A percentile compares a stretch with the other conserved stretches of the same genome.
These are phyloP conservation scores for Agrotis exclamationis DNA, from an alignment of 2,888 invertebrate genomes.

Conservation along the genomic window DNA sequence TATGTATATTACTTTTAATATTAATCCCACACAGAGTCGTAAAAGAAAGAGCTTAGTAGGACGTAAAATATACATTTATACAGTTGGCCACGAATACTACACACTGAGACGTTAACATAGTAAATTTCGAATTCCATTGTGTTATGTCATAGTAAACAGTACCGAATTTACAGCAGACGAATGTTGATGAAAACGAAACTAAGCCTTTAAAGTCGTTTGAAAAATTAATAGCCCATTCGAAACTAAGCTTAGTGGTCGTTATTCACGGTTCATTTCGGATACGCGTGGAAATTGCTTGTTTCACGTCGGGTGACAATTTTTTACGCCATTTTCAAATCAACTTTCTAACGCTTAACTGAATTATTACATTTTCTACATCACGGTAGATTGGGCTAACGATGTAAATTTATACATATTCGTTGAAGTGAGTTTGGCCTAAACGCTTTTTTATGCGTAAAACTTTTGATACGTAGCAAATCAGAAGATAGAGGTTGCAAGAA, in stretches of 20 bases:
- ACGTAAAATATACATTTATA: conserved; percentile 29
- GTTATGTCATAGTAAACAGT: conserved; percentile 26
- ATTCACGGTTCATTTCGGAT: conserved; percentile 67
- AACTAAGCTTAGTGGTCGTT: conserved; percentile 61
- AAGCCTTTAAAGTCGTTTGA: conserved; percentile 50
- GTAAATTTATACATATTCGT: conserved; percentile 5
- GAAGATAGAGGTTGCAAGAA: conserved; percentile 17
- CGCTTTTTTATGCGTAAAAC: conserved; percentile 18
- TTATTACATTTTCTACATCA: conserved; percentile 55
- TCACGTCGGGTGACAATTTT: conserved; percentile 73
- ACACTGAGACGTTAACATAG: conserved; percentile 8
- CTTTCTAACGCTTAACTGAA: conserved; percentile 67
- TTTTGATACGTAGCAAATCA: conserved; percentile 15
- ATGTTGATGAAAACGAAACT: conserved; percentile 48
- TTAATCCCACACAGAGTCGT: conserved; percentile 6
- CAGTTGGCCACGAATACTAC: conserved; percentile 29
- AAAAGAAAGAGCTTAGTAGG: conserved; percentile 28
- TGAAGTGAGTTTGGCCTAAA: conserved; percentile 14
- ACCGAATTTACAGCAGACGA: conserved; percentile 36
- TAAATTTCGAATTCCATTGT: conserved; percentile 41
- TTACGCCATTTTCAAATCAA: conserved; percentile 69
- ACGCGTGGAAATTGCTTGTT: conserved; percentile 70
- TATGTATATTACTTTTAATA: conserved; percentile 19
- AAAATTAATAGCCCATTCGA: conserved; percentile 64
- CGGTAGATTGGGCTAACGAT: conserved; percentile 23